These are phyloP conservation scores for Taenaris catops DNA, from an alignment of 2,888 invertebrate species.

Conservation along the genomic window DNA sequence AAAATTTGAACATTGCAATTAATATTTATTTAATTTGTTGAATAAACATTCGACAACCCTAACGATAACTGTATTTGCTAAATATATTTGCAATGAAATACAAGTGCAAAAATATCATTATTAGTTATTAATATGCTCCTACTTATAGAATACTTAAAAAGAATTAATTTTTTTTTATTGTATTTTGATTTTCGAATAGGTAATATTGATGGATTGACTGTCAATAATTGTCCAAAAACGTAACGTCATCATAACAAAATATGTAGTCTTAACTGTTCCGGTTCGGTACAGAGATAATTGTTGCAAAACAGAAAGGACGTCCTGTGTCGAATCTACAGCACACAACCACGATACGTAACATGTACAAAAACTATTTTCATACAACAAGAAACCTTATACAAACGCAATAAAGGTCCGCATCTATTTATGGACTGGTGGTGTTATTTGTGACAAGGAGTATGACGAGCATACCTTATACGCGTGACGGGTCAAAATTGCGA, in stretches of 20 bases:
- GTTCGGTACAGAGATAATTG: slow-evolving; percentile 68
- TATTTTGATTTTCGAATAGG: background rate
- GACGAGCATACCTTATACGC: slow-evolving; percentile 60
- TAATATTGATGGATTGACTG: slow-evolving; percentile 6
- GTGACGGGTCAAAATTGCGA: slow-evolving; percentile 77
- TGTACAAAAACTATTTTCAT: slow-evolving; percentile 21
- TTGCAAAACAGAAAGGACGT: slow-evolving; percentile 74
- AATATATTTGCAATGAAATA: no score
- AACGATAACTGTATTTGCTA: no score
- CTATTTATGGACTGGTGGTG: slow-evolving; percentile 1
- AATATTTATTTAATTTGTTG: no score
- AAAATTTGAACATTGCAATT: no score
- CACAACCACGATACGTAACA: slow-evolving; percentile 36
- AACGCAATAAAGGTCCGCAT: slow-evolving; percentile 17
- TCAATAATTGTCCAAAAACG: slow-evolving; percentile 8
- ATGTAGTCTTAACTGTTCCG: slow-evolving; percentile 48
- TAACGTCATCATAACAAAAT: slow-evolving; percentile 15
- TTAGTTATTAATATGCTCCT: no score
- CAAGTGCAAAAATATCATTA: no score
- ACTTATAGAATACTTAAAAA: no score
- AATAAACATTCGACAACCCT: no score
- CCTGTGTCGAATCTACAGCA: slow-evolving; percentile 64
- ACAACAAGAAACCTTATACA: slow-evolving; percentile 31
- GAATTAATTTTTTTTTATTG: background rate
- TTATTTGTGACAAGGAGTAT: slow-evolving; percentile 48